These are phyloP conservation scores for Lophura nycthemera DNA, from an alignment of 2,113 vertebrate species.

Conservation along the genomic window DNA sequence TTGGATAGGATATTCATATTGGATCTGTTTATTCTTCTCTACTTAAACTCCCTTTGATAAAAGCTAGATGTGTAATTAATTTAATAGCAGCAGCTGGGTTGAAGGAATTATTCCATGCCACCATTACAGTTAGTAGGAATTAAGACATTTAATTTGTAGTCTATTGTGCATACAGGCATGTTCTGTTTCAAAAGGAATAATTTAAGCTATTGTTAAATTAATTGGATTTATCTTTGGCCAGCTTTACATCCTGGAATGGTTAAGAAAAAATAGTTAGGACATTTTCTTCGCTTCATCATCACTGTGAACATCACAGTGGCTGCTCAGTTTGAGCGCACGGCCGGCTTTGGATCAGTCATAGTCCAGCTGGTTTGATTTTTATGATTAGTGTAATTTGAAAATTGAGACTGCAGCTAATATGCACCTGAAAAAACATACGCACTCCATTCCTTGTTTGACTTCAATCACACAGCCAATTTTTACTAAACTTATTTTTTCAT, in stretches of 20 bases:
- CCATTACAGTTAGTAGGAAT: slow-evolving; percentile 15
- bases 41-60: not conserved
- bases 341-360: not conserved
- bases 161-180: not conserved
- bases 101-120: slow-evolving; percentile 35
- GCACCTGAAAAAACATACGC: not conserved
- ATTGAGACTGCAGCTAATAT: not conserved
- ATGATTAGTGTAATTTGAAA: not conserved
- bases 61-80: slow-evolving; percentile 12
- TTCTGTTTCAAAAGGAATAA: slow-evolving; percentile 54
- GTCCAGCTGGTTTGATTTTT: not conserved
- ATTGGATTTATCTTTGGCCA: slow-evolving; percentile 44
- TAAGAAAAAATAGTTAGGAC: not conserved
- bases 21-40: not conserved
- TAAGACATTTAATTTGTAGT: slow-evolving; percentile 27
- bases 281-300: not conserved
- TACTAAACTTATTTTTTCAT: not conserved
- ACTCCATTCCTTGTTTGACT: not conserved
- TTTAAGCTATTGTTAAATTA: slow-evolving; percentile 49
- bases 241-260: not conserved
- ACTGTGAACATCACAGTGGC: not conserved
- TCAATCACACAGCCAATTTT: not conserved
- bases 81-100: slow-evolving; percentile 43
- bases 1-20: not conserved
- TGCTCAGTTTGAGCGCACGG: not conserved